Evolutionary conservation across 2,797 vertebrate species (phyloP).

Genomic region (Mareca strepera): DNA sequence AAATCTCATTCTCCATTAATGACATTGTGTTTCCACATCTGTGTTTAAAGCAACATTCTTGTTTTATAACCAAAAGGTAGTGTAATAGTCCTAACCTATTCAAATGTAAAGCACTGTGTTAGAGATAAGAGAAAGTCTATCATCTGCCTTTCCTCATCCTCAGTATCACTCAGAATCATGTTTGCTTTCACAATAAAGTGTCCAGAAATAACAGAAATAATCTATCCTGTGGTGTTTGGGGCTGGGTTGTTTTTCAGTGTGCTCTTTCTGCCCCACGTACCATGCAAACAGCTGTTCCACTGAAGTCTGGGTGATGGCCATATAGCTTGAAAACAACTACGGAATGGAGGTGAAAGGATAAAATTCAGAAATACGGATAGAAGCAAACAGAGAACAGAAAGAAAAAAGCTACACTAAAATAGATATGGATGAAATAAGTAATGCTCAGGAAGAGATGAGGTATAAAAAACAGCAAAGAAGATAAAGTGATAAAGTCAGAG

Average conservation of each 20-base stretch:
- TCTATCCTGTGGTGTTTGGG: neutral
- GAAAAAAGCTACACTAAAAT: neutral
- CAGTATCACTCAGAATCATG: neutral
- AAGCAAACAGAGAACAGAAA: neutral
- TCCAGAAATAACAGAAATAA: neutral
- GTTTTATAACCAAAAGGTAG: neutral
- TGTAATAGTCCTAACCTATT: fast-evolving
- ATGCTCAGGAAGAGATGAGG: neutral
- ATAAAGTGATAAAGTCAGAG: neutral
- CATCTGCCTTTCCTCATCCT: neutral
- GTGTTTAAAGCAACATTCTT: neutral
- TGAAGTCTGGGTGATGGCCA: neutral
- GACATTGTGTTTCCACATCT: neutral
- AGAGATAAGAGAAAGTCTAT: neutral
- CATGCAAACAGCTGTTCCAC: neutral
- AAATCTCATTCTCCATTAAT: neutral
- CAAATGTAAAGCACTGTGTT: neutral
- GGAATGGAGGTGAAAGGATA: neutral
- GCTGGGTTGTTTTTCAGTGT: neutral
- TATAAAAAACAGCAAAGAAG: neutral
- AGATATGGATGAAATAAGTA: neutral
- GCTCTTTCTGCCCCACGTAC: neutral
- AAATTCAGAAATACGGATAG: neutral
- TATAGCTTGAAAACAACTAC: neutral
- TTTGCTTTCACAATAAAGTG: neutral